Conservation (phyloP, 2,113 vertebrate genomes). For the Rallus limicola region DNA sequence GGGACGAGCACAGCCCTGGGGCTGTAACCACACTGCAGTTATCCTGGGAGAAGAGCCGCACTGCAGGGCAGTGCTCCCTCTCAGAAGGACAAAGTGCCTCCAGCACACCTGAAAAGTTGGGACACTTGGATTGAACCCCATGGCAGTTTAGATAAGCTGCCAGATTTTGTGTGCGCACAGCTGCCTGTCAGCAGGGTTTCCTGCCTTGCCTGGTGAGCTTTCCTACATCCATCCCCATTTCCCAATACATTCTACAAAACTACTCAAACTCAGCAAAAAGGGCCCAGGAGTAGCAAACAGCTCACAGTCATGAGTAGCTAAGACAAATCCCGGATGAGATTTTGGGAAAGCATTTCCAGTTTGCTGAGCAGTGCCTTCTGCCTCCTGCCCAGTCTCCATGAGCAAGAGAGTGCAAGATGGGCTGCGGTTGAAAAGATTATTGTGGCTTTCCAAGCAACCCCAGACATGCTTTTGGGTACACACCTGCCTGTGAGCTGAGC, state of each 20-base stretch:
- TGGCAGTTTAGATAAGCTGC: background rate
- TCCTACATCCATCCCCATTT: background rate
- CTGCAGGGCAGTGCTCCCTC: rapidly evolving
- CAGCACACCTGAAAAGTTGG: background rate
- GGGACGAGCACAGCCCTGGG: background rate
- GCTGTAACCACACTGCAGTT: background rate
- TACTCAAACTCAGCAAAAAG: background rate
- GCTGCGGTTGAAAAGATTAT: background rate
- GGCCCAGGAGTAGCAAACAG: background rate
- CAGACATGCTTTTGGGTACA: background rate
- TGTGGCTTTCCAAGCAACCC: background rate
- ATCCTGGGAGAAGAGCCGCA: background rate
- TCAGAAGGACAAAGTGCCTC: background rate
- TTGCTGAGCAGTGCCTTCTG: background rate
- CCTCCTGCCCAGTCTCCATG: background rate
- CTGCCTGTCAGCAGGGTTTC: background rate
- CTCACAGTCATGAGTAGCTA: background rate
- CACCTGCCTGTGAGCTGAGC: background rate
- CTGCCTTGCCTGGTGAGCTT: background rate
- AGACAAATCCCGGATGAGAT: background rate
- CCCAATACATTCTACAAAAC: background rate
- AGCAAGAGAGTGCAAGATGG: background rate
- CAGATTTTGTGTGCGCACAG: background rate
- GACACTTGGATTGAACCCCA: background rate
- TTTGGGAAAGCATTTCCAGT: background rate